Base-by-base conservation (phyloP, 2,888 invertebrate species). In the Rhyacophila evoluta region DNA sequence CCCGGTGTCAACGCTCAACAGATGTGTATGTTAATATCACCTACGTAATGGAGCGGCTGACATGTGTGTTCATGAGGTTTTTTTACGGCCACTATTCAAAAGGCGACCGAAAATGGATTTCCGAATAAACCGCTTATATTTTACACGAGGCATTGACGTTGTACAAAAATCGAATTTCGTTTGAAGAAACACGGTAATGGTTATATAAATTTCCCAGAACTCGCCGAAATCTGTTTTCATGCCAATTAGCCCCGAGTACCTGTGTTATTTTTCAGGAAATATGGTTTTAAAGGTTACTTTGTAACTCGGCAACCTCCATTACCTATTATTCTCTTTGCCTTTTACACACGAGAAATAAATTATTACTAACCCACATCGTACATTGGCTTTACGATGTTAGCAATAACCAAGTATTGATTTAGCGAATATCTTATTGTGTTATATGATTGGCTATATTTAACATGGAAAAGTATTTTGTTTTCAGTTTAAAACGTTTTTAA, bases 91-190 rank as follows among this genome's bases (percentile, higher is more conserved):
- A 55, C 15, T 19, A 55, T 55, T 55, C 19, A 15, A 55, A 55
- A 55, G 19, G 25, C 19, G 8, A 8, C 8, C 55, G 8, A 19
- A 55, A 55, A 55, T 25, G 55, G 55, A 55, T 55, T 55, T 55
- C 19, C 25, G 12, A 19, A 55, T 55, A 55, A 55, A 55, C 55
- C 55, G 25, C 55, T 55, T 55, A 55, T 55, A 55, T 55, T 55
- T 55, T 55, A 25, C 55, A 55, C 55, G 55, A 19, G 55, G 55
- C 55, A 19, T 55, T 55, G 55, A 55, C 55, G 55, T 55, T 19
- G 19, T 19, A 25, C 55, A 19, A 55, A 55, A 55, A 55, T 55
- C 19, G 55, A 55, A 19, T 55, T 55, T 55, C 55, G 55, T 55
- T 55, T 55, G 55, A 55, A 55, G 55, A 55, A 55, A 55, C 19